Evolutionary conservation across 1,140 invertebrate species (phyloP), one percentile per base, ranked within the genome.

Genomic region (Danaus plexippus): DNA sequence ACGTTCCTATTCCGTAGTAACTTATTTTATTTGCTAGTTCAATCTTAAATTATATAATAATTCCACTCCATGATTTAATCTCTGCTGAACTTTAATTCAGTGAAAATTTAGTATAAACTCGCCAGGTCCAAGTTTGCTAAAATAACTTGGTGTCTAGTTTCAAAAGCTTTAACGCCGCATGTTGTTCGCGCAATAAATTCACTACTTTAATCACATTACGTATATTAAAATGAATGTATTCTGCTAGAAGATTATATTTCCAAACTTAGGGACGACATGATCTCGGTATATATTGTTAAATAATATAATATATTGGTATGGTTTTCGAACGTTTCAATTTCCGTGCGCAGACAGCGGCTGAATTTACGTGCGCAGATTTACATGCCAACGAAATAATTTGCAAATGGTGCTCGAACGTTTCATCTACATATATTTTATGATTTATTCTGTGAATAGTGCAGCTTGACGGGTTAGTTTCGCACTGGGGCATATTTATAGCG

Each of bases 291-390:
- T 77, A 69, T 74, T 62, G 61, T 61, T 71, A 78, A 71, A 80
- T 81, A 81, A 79, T 76, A 81, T 32, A 32, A 32, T 82, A 76
- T 80, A 77, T 80, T 72, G 75, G 67, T 67, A 76, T 76, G 71
- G 74, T 80, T 75, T 69, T 77, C 69, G 68, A 80, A 78, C 78
- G 74, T 78, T 85, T 82, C 81, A 85, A 85, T 85, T 82, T 85
- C 81, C 81, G 73, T 73, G 73, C 75, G 70, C 73, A 81, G 79
- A 82, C 81, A 85, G 78, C 69, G 70, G 62, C 67, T 67, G 66
- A 76, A 85, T 85, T 85, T 85, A 85, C 79, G 81, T 77, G 77
- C 75, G 62, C 79, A 73, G 75, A 82, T 85, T 85, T 83, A 81
- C 74, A 80, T 79, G 68, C 69, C 73, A 72, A 71, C 69, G 73